Conservation (phyloP, 64 coral and sea anemone genomes). For the Montipora cactus region DNA sequence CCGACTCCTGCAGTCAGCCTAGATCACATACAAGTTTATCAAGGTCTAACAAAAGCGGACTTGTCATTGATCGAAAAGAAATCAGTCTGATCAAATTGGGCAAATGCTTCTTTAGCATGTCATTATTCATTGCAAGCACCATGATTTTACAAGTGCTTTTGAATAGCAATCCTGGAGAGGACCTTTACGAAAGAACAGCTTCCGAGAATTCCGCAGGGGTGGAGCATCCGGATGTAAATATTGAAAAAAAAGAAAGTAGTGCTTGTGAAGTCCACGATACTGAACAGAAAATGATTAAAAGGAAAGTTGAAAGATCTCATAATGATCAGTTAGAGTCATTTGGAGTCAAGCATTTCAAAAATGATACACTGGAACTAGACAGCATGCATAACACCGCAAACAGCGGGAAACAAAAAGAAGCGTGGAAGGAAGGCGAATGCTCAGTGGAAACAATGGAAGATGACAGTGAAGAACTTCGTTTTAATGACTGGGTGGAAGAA, state of each 20-base stretch:
- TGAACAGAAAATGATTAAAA: background rate
- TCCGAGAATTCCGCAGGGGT: background rate
- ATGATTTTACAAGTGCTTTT: background rate
- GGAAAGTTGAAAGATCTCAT: background rate
- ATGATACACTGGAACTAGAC: background rate
- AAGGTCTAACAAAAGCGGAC: too few relatives aligned
- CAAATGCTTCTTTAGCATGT: too few relatives aligned
- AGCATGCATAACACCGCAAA: background rate
- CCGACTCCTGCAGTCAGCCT: too few relatives aligned
- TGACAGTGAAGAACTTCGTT: background rate
- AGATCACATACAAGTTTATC: too few relatives aligned
- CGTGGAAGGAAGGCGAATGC: background rate
- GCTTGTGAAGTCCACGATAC: background rate
- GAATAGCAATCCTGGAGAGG: background rate
- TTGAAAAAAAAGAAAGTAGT: background rate
- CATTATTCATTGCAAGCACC: too few relatives aligned
- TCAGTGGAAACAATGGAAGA: background rate
- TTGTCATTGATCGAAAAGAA: too few relatives aligned
- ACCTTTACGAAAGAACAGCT: background rate
- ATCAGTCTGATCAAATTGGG: too few relatives aligned
- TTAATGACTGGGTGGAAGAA: slow-evolving; percentile 7
- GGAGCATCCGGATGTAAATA: background rate
- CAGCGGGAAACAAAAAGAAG: background rate
- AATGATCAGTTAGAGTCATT: background rate
- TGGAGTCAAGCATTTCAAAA: background rate